phyloP scores from a whole-genome alignment of 2,888 invertebrate species.

The Yponomeuta malinellus region DNA sequence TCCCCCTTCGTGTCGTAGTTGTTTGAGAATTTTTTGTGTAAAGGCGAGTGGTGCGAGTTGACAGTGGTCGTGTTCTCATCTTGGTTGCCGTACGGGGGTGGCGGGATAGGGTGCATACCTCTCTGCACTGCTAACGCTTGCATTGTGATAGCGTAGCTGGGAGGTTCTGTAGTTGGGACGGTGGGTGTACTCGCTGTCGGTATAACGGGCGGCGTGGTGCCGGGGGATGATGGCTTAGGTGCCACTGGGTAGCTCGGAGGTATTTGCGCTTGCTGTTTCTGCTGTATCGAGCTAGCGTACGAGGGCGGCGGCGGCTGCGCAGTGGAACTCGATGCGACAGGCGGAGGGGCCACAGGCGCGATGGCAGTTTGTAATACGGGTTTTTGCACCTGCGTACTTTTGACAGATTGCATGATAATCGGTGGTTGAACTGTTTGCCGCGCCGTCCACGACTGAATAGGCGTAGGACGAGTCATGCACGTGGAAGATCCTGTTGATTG shows the following conservation, averaged over 20 bases:
- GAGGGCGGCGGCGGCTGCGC: constrained; percentile 85
- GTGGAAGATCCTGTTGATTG: constrained; percentile 77
- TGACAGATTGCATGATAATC: constrained; percentile 97
- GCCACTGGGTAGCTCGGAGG: constrained; percentile 69
- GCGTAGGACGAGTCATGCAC: constrained; percentile 85
- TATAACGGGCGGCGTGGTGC: constrained; percentile 59
- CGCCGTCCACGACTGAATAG: constrained; percentile 89
- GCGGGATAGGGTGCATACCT: constrained; percentile 80
- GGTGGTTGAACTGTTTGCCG: constrained; percentile 93
- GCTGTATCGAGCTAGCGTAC: constrained; percentile 87
- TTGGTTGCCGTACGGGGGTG: constrained; percentile 79
- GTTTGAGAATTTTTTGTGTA: constrained; percentile 83
- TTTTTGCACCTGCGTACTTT: constrained; percentile 96
- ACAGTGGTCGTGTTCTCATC: constrained; percentile 54
- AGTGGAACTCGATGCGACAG: constrained; percentile 65
- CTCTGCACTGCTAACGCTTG: constrained; percentile 85
- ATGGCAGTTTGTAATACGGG: constrained; percentile 96
- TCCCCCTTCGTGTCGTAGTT: constrained; percentile 66
- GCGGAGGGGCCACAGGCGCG: constrained; percentile 87
- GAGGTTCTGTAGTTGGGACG: constrained; percentile 90
- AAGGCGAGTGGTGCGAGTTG: constrained; percentile 74
- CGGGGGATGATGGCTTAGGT: constrained; percentile 72
- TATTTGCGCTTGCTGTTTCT: constrained; percentile 78
- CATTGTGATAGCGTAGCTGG: constrained; percentile 94
- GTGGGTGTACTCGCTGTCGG: constrained; percentile 60